Base-by-base conservation (phyloP, 1,140 invertebrate genomes). In the Vanessa tameamea region DNA sequence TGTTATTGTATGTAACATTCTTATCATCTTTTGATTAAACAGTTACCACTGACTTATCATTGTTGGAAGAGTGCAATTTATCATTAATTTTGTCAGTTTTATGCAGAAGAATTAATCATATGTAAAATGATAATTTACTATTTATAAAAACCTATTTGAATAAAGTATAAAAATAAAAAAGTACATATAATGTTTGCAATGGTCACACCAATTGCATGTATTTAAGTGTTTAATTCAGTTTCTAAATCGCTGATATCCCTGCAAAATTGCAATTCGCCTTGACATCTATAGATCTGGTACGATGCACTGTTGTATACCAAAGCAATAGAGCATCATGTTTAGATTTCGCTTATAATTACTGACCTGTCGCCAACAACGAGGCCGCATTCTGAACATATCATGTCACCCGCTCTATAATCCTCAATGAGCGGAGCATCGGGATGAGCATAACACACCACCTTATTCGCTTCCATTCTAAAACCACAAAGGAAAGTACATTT, bases 371-470 rank as follows among this genome's bases (percentile, higher is more conserved):
- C 99, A 47, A 99, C 99, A 61, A 99, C 99, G 63, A 99, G 94
- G 20, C 99, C 99, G 95, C 99, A 99, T 94, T 99, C 98, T 31
- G 98, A 97, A 93, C 99, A 99, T 85, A 99, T 99, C 94, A 99
- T 97, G 93, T 99, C 99, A 20, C 99, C 99, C 78, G 99, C 99
- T 87, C 99, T 94, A 88, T 99, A 99, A 93, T 99, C 99, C 93
- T 99, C 99, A 79, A 99, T 97, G 20, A 99, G 94, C 64, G 96
- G 95, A 68, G 98, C 97, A 92, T 99, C 98, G 78, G 99, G 99
- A 94, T 99, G 99, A 78, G 97, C 95, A 87, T 96, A 96, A 91
- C 99, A 99, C 82, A 96, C 96, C 78, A 99, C 95, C 92, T 95
- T 97, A 84, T 96, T 97, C 47, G 95, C 93, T 78, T 95, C 94